phyloP scores from a whole-genome alignment of 1,140 invertebrate species.

The Drosophila setifemur region DNA sequence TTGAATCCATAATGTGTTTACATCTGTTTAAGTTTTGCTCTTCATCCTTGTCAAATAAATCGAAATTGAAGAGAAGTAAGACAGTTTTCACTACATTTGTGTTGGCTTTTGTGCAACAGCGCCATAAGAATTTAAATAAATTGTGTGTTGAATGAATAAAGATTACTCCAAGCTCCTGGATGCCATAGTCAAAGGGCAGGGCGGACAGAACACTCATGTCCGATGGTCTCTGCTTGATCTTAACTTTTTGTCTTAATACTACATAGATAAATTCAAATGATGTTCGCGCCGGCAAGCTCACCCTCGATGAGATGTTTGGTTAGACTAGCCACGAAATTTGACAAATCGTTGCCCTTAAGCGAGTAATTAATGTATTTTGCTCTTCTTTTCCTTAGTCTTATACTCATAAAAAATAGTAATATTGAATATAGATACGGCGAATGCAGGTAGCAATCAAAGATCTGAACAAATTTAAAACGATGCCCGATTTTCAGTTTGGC shows the following conservation, averaged over 20 bases:
- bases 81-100: conserved; percentile 10
- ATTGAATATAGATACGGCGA: neutral
- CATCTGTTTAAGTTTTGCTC: too few relatives aligned
- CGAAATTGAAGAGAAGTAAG: conserved; percentile 11
- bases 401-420: too few relatives aligned
- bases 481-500: neutral
- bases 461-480: neutral
- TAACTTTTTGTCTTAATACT: conserved; percentile 8
- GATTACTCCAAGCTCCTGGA: neutral
- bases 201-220: neutral
- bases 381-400: neutral
- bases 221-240: neutral
- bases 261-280: conserved; percentile 36
- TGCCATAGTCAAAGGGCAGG: conserved; percentile 13
- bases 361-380: neutral
- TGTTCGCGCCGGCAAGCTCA: neutral
- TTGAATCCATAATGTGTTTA: conserved; percentile 35
- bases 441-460: neutral
- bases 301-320: neutral
- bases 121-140: conserved; percentile 17
- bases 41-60: too few relatives aligned
- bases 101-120: conserved; percentile 38
- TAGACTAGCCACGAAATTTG: neutral
- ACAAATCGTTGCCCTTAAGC: neutral
- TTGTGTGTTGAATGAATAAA: neutral